A percentile compares a stretch with the other conserved stretches of the same genome.
Evolutionary conservation across 1,140 invertebrate genomes (phyloP).

Genomic region (Microplitis demolitor): DNA sequence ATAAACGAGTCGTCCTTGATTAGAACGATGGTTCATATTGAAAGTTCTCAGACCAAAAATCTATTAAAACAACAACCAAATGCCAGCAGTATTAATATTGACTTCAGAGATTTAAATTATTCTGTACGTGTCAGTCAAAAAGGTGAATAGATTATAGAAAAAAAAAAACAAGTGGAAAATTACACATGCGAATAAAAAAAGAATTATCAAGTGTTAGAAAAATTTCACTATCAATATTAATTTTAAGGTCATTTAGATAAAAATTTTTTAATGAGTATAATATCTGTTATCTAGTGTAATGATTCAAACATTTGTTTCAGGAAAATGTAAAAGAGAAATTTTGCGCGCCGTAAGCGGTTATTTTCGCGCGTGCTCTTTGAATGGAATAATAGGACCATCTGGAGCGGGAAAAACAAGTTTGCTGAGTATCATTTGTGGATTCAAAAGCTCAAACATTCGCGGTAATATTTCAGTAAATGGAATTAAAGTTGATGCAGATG

Average conservation of each 20-base stretch:
- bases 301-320: slow-evolving; percentile 1
- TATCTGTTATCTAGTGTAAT: no score
- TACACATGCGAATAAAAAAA: no score
- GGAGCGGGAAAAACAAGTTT: slow-evolving; percentile 85
- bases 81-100: not conserved
- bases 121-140: not conserved
- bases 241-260: no score
- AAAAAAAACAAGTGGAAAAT: no score
- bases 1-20: not conserved
- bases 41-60: not conserved
- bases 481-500: not conserved
- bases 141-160: not conserved
- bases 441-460: slow-evolving; percentile 26
- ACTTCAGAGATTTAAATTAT: not conserved
- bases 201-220: no score
- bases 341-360: slow-evolving; percentile 66
- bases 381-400: slow-evolving; percentile 80
- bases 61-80: not conserved
- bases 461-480: slow-evolving; percentile 42
- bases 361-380: slow-evolving; percentile 68
- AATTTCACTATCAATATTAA: no score
- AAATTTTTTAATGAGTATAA: no score
- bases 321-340: slow-evolving; percentile 57
- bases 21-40: not conserved
- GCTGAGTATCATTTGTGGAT: slow-evolving; percentile 68